A percentile compares a stretch with the other conserved stretches of the same genome.
phyloP scores from a whole-genome alignment of 2,888 invertebrate species.

The Diploptera punctata region DNA sequence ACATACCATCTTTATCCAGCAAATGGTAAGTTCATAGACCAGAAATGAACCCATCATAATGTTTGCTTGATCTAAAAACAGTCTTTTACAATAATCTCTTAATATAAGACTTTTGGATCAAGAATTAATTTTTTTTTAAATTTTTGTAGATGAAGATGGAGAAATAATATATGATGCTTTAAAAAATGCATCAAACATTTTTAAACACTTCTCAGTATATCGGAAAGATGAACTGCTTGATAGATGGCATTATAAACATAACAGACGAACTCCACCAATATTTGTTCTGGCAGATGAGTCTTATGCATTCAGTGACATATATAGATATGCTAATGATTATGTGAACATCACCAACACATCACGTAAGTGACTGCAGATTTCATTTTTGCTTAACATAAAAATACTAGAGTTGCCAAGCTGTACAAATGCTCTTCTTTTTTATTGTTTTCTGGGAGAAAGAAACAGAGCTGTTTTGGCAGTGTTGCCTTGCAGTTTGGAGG shows the following conservation, averaged over 20 bases:
- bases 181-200: slow-evolving; percentile 52
- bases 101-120: neutral
- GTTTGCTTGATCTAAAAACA: neutral
- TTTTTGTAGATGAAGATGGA: slow-evolving; percentile 55
- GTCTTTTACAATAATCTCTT: neutral
- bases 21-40: slow-evolving; percentile 58
- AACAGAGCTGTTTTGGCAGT: no score
- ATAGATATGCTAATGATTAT: neutral
- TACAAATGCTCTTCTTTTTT: no score
- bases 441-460: no score
- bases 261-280: slow-evolving; percentile 65
- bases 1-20: slow-evolving; percentile 66
- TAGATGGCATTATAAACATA: slow-evolving; percentile 68
- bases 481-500: no score
- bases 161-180: slow-evolving; percentile 58
- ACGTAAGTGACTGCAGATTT: no score
- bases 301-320: slow-evolving; percentile 63
- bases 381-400: no score
- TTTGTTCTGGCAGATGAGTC: slow-evolving; percentile 67
- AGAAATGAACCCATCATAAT: no score
- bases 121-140: neutral
- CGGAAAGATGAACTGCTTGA: slow-evolving; percentile 64
- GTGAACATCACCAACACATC: neutral
- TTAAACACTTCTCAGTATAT: slow-evolving; percentile 63
- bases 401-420: no score